A percentile compares a stretch with the other conserved stretches of the same genome.
These are phyloP conservation scores for Calephelis virginiensis DNA, from an alignment of 1,140 invertebrate species.

Conservation along the genomic window DNA sequence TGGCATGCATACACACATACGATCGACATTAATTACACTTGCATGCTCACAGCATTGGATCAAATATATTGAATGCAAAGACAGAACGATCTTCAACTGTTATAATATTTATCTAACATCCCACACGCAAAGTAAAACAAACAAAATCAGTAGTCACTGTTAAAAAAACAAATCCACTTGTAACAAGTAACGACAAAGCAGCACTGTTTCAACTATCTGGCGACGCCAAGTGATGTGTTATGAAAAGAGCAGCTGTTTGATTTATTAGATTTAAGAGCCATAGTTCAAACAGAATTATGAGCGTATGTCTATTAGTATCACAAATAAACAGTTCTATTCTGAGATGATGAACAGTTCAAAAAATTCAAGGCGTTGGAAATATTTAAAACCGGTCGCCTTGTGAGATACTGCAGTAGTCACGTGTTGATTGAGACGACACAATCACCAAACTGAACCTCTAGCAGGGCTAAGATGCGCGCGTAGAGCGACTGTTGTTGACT, in stretches of 20 bases:
- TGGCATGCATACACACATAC: too few species aligned
- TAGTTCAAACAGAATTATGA: background rate
- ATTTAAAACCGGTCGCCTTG: background rate
- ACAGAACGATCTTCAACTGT: background rate
- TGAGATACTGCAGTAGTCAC: background rate
- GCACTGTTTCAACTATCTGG: conserved; percentile 30
- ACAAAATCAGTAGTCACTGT: conserved; percentile 12
- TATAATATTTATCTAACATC: conserved; percentile 16
- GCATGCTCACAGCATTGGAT: background rate
- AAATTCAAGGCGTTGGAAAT: background rate
- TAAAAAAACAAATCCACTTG: conserved; percentile 30
- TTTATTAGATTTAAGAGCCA: conserved; percentile 7
- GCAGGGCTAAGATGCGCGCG: too few species aligned
- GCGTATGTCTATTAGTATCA: background rate
- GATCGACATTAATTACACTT: too few species aligned
- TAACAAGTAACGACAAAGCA: conserved; percentile 22
- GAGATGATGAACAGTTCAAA: background rate
- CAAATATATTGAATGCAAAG: conserved; percentile 4
- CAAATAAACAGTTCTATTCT: conserved; percentile 3
- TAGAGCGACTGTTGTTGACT: background rate
- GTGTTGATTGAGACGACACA: conserved; percentile 1
- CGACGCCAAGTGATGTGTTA: conserved; percentile 27
- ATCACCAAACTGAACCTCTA: background rate
- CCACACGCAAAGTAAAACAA: conserved; percentile 17
- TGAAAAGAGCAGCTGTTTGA: conserved; percentile 27